Evolutionary conservation across 1,140 invertebrate genomes (phyloP), one percentile per base, ranked within the genome.

Genomic region (Temnothorax curvispinosus): DNA sequence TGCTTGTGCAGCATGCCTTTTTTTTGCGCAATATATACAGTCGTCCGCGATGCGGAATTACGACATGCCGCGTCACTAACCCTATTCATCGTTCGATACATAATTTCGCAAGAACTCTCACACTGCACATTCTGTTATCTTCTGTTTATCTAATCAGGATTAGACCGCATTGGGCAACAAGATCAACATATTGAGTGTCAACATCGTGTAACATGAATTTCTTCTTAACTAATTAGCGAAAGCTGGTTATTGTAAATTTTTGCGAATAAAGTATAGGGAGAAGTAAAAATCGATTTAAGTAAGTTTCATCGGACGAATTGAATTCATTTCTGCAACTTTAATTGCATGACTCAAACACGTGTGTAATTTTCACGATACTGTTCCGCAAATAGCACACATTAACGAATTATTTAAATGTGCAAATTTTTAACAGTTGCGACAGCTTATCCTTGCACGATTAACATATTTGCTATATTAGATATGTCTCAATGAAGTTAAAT

Each of bases 361-460:
- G 91, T 90, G 93, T 93, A 92, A 88, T 93, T 94, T 92, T 91
- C 90, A 82, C 80, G 88, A 77, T 91, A 92, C 88, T 89, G 71
- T 93, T 93, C 87, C 90, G 89, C 91, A 93, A 92, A 92, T 93
- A 89, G 89, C 88, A 76, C 60, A 86, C 58, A 77, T 77, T 85
- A 89, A 56, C 64, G 47, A 58, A 67, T 65, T 86, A 67, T 65
- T 86, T 88, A 90, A 71, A 44, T 47, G 65, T 75, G 77, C 88
- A 69, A 89, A 88, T 88, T 90, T 60, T 90, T 60, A 74, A 56
- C 2, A 18, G 50, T 62, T 84, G 35, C 84, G 81, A 87, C 84
- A 88, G 71, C 87, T 92, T 90, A 90, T 89, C 13, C 35, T 13
- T 27, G 32, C 32, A 11, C n/a, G 47, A 67, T 67, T 7, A 15